phyloP scores from a whole-genome alignment of 1,140 invertebrate genomes.

The honey bee (Apis mellifera) region Amel_HAv3.1 CM009935.2:13245001-13245500 shows the following conservation, averaged over 20 bases:
- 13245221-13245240: constrained; percentile 25
- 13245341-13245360: too few relatives aligned
- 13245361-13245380: too few relatives aligned
- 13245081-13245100: constrained; percentile 71
- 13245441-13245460: too few relatives aligned
- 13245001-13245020: constrained; percentile 69
- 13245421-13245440: too few relatives aligned
- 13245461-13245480: too few relatives aligned
- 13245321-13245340: too few relatives aligned
- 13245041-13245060: constrained; percentile 71
- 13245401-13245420: too few relatives aligned
- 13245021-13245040: constrained; percentile 75
- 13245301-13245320: background rate
- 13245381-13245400: too few relatives aligned
- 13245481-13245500: too few relatives aligned
- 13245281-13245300: background rate
- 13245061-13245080: constrained; percentile 78
- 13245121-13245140: constrained; percentile 71
- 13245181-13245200: constrained; percentile 52
- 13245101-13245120: constrained; percentile 77
- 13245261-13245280: background rate
- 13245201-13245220: constrained; percentile 16
- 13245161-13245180: constrained; percentile 35
- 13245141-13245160: constrained; percentile 56
- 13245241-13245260: background rate